These are phyloP conservation scores for Lycopodina hypogea DNA, from an alignment of 37 sponge, comb jelly and placozoan species.

Conservation along the genomic window DNA sequence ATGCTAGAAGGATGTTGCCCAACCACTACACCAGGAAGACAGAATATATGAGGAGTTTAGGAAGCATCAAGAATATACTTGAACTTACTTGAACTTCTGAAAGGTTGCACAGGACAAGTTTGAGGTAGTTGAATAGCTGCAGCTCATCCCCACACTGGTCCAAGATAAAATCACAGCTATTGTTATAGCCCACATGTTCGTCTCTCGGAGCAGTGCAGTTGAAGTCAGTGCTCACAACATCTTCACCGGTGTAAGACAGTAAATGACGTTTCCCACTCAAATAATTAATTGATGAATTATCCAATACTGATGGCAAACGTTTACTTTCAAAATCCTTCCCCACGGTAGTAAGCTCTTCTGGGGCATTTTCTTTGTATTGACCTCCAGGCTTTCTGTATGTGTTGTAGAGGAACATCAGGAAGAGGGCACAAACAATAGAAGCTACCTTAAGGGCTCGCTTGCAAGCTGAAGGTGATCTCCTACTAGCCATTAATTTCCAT, in stretches of 20 bases:
- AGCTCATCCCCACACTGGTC: constrained; percentile 39
- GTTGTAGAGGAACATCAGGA: constrained; percentile 13
- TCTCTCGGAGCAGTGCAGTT: constrained; percentile 21
- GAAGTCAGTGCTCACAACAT: neutral
- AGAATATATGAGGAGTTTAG: neutral
- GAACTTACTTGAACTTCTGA: constrained; percentile 41
- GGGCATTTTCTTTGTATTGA: too few relatives aligned
- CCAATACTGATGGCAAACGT: too few relatives aligned
- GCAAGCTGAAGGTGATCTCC: constrained; percentile 2
- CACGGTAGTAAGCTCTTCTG: neutral
- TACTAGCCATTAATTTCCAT: neutral
- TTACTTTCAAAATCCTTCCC: neutral
- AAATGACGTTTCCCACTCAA: neutral
- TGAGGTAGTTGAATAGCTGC: constrained; percentile 60
- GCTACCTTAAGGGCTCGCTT: neutral
- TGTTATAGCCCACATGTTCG: constrained; percentile 24
- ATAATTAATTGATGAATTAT: neutral
- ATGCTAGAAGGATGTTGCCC: constrained; percentile 56
- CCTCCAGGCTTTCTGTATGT: neutral
- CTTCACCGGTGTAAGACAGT: neutral
- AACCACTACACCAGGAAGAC: constrained; percentile 29
- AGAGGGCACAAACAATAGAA: constrained; percentile 11
- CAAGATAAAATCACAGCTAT: constrained; percentile 54
- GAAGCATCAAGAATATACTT: neutral
- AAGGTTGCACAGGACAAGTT: constrained; percentile 61